phyloP scores from a whole-genome alignment of 2,888 invertebrate species.

The Sarcophaga caerulescens region DNA sequence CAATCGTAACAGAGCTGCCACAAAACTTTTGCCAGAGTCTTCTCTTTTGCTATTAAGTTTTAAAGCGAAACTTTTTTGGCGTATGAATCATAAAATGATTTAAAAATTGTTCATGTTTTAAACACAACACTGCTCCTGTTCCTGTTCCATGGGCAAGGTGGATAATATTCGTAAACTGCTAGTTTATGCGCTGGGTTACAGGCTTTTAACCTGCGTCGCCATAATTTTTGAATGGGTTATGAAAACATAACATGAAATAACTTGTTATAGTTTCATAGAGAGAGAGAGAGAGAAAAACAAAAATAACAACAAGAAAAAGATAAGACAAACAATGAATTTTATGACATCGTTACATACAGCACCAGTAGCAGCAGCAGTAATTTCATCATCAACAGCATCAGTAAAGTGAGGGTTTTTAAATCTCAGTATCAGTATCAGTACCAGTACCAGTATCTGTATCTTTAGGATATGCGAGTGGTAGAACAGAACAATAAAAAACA shows the following conservation, averaged over 20 bases:
- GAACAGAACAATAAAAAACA: background rate
- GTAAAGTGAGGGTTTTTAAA: background rate
- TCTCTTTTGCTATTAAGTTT: constrained; percentile 54
- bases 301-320: constrained; percentile 69
- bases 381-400: background rate
- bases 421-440: constrained; percentile 15
- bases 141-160: background rate
- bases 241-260: constrained; percentile 57
- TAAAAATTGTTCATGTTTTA: background rate
- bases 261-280: constrained; percentile 34
- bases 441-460: constrained; percentile 20
- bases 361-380: constrained; percentile 41
- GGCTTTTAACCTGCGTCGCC: constrained; percentile 80
- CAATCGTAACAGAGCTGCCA: background rate
- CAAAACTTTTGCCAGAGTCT: constrained; percentile 59
- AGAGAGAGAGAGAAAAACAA: background rate
- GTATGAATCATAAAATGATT: constrained; percentile 54
- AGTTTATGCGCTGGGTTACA: constrained; percentile 76
- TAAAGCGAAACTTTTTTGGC: constrained; percentile 39
- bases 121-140: background rate
- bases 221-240: constrained; percentile 78
- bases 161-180: constrained; percentile 64
- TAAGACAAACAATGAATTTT: constrained; percentile 78
- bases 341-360: constrained; percentile 78
- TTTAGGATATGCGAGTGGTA: constrained; percentile 35